Base-by-base conservation (phyloP, 1,140 invertebrate species). In the Rhagoletis zephyria region DNA sequence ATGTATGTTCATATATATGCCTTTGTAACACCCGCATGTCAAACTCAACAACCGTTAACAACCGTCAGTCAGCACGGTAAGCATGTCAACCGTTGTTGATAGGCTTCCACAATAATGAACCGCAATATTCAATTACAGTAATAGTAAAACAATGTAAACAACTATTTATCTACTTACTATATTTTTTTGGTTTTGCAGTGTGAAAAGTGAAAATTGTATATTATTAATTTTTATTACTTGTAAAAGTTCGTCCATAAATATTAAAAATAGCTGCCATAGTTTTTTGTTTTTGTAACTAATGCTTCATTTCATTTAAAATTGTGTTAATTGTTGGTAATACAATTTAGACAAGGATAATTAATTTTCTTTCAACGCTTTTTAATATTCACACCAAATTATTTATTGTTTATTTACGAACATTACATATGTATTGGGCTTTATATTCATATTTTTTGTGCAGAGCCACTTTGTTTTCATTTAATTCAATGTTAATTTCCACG, bases 181-280 rank as follows among this genome's bases (percentile, higher is more conserved):
- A 16, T 74, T 48, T 48, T 56, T 0, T 51, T 12, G 51, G 14
- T 77, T 4, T 19, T 30, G 48, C 2, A 81, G 7, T 59, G 48
- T 59, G 48, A 81, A 81, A 81, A 81, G 74, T 30, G 74, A 81
- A 81, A 81, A 9, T 81, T n/a, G 19, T 19, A 63, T n/a, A n/a
- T 63, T 63, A 30, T 30, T 63, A 16, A 63, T 0, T 1, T 9
- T n/a, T 14, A 1, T 14, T 63, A 56, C 51, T 7, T 56, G 51
- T 10, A 56, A 7, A 56, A 10, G 30, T 30, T 30, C 30, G 30
- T 30, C 51, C 51, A 56, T 56, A 56, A 56, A 56, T 56, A 56
- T 30, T 30, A 30, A 30, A 56, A 56, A 5, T 7, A 56, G 10
- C 10, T 56, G 51, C 51, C 51, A 56, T 56, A 56, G 5, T 56